Evolutionary conservation across 2,113 vertebrate genomes (phyloP), one percentile per base, ranked within the genome.

Genomic region (Etheostoma spectabile): DNA sequence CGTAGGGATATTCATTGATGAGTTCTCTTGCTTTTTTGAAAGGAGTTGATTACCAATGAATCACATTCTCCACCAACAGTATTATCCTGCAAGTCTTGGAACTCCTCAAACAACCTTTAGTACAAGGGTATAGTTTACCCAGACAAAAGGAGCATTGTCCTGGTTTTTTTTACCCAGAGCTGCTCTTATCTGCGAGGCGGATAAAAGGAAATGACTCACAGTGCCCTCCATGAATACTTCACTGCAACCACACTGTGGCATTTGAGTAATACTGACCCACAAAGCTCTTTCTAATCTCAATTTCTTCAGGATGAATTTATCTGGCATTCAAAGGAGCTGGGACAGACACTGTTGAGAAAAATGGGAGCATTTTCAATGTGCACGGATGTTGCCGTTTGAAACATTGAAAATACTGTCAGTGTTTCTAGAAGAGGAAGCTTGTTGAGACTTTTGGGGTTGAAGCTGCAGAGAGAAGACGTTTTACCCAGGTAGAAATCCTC

Each of bases 61-160:
- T 59, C 66, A 66, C 70, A 51, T 65, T 48, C 51, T 75, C 15
- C 21, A 18, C 49, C 49, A 0, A 3, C 22, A 33, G 6, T 35
- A 22, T 52, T n/a, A 13, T 56, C 24, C 60, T 57, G 49, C 56
- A 64, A 56, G 19, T 52, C 21, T 64, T 62, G 60, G 64, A 24
- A 4, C 27, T 0, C 56, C 22, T 53, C 13, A 59, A 64, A 63
- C 24, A n/a, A 3, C 27, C 16, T 46, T 0, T 38, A 38, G 24
- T 24, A 27, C 62, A 51, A 63, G 62, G 51, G 67, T 57, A 7
- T 38, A 48, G 71, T 80, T 79, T 49, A 35, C 52, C 73, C 69
- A 45, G 8, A 91, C 86, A 86, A 85, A 88, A 80, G 82, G 63
- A 74, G 81, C 84, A 88, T 86, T 86, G 84, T 87, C 61, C 74